A percentile compares a stretch with the other conserved stretches of the same genome.
Conservation (phyloP, 1,140 invertebrate species). For the Heterodera carotae region DNA sequence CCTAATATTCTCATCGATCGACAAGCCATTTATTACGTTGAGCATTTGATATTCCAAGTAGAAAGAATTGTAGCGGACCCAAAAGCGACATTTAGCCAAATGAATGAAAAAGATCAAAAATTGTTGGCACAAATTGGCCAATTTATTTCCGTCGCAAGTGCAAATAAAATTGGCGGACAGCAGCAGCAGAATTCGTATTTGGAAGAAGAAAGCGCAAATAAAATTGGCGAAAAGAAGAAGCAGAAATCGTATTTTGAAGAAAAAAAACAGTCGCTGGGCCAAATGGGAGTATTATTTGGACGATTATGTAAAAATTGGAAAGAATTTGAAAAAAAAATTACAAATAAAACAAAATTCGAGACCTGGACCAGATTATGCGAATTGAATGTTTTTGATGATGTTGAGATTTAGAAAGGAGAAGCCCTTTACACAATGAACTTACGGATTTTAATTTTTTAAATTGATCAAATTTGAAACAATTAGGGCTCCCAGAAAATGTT, state of each 20-base stretch:
- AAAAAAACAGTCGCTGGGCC: neutral
- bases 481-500: too few relatives aligned
- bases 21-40: neutral
- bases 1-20: neutral
- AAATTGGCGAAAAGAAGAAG: neutral
- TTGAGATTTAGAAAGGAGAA: too few relatives aligned
- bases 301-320: neutral
- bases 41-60: neutral
- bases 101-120: neutral
- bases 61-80: neutral
- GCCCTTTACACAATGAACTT: too few relatives aligned
- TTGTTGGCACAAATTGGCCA: neutral
- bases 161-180: neutral
- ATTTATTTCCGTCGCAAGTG: neutral
- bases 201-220: neutral
- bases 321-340: neutral
- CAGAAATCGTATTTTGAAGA: neutral
- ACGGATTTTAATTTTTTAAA: too few relatives aligned
- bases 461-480: too few relatives aligned
- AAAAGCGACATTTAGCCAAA: neutral
- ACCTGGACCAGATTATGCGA: neutral
- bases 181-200: neutral
- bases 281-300: neutral
- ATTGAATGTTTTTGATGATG: neutral
- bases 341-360: neutral